These are phyloP conservation scores for Seriola aureovittata DNA, from an alignment of 2,113 vertebrate genomes.

Conservation along the genomic window DNA sequence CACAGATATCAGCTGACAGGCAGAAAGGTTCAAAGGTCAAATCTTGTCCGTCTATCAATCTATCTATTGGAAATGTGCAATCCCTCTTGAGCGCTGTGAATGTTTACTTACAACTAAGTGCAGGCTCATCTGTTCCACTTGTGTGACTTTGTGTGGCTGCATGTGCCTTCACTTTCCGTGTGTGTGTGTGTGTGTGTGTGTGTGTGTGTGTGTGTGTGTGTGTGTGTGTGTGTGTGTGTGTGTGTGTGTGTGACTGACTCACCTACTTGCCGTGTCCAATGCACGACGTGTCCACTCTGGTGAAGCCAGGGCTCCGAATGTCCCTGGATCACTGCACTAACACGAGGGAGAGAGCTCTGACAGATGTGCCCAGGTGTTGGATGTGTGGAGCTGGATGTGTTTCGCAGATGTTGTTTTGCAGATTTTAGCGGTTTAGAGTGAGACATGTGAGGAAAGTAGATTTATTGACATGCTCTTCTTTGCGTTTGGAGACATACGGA, in stretches of 20 bases:
- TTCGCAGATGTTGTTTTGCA: not conserved
- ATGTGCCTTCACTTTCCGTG: not conserved
- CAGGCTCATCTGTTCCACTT: not conserved
- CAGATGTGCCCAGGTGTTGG: constrained; percentile 51
- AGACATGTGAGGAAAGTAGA: not conserved
- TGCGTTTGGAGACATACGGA: too few species aligned
- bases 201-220: constrained; percentile 5
- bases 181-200: constrained; percentile 14
- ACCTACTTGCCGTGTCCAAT: constrained; percentile 31
- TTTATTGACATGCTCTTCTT: not conserved
- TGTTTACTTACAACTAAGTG: too few species aligned
- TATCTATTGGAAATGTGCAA: too few species aligned
- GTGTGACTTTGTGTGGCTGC: not conserved
- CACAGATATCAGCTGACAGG: constrained; percentile 23
- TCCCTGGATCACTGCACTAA: too few species aligned
- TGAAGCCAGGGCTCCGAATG: too few species aligned
- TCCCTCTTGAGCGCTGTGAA: too few species aligned
- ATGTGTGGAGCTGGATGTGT: not conserved
- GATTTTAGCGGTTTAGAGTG: too few species aligned
- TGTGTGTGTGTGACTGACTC: constrained; percentile 31
- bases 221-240: constrained; percentile 17
- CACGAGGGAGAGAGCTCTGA: too few species aligned
- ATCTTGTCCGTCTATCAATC: too few species aligned
- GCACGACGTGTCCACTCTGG: too few species aligned
- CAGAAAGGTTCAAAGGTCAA: not conserved